These are phyloP conservation scores for Gobius niger DNA, from an alignment of 2,113 vertebrate genomes.

Conservation along the genomic window DNA sequence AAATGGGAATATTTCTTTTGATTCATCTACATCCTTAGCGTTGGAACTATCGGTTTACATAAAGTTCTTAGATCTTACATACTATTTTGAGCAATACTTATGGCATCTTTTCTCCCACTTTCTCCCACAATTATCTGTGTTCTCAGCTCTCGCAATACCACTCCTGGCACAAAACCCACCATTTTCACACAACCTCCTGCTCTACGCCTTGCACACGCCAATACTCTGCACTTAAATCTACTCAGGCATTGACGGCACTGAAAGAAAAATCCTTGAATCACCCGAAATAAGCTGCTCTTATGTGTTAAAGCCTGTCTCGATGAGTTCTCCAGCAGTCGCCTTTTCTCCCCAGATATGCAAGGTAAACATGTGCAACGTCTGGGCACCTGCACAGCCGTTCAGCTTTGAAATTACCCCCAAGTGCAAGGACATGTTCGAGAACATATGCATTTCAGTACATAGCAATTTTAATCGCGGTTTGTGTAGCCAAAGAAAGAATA, in stretches of 20 bases:
- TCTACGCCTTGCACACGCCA: conserved; percentile 9
- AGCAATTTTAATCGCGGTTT: too few relatives aligned
- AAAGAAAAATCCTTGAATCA: conserved; percentile 22
- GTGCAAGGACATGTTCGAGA: conserved; percentile 10
- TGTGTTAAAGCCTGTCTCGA: conserved; percentile 11
- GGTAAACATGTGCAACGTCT: conserved; percentile 29
- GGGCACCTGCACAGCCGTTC: conserved; percentile 31
- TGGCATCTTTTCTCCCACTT: too few relatives aligned
- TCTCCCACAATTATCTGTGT: conserved; percentile 17
- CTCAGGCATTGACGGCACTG: neutral
- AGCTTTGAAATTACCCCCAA: conserved; percentile 30
- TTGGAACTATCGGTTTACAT: too few relatives aligned
- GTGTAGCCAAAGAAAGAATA: too few relatives aligned
- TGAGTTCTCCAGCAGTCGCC: conserved; percentile 14
- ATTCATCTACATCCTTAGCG: too few relatives aligned
- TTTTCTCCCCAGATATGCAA: conserved; percentile 23
- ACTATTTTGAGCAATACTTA: too few relatives aligned
- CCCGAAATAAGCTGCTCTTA: conserved; percentile 31
- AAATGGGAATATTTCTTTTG: too few relatives aligned
- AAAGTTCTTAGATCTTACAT: too few relatives aligned
- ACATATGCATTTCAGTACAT: conserved; percentile 26
- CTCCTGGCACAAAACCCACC: conserved; percentile 15
- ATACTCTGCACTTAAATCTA: neutral
- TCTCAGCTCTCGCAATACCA: neutral
- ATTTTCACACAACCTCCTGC: neutral